phyloP scores from a whole-genome alignment of 2,797 vertebrate genomes.

The Microchirus variegatus region DNA sequence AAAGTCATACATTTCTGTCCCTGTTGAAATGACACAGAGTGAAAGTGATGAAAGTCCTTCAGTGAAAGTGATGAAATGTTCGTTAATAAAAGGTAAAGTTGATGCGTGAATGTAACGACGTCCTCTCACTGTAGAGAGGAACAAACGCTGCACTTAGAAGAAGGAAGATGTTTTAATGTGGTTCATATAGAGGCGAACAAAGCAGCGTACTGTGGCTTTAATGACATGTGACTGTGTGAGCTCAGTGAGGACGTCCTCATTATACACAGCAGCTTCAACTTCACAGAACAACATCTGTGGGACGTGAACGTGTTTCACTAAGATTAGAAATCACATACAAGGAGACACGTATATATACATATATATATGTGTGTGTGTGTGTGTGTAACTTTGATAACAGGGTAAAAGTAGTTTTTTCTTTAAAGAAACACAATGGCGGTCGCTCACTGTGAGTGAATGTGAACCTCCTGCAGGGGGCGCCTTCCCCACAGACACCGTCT shows the following conservation, averaged over 20 bases:
- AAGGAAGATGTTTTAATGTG: slow-evolving; percentile 37
- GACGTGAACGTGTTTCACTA: slow-evolving; percentile 33
- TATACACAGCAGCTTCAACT: slow-evolving; percentile 37
- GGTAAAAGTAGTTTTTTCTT: too few species aligned
- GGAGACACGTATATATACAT: too few species aligned
- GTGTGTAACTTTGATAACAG: too few species aligned
- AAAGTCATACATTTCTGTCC: too few species aligned
- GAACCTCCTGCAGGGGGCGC: slow-evolving; percentile 65
- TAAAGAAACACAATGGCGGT: slow-evolving; percentile 51
- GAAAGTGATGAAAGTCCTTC: too few species aligned
- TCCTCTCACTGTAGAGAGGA: slow-evolving; percentile 25
- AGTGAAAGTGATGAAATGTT: too few species aligned
- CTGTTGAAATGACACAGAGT: too few species aligned
- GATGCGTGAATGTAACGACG: too few species aligned
- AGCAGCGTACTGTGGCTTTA: slow-evolving; percentile 21
- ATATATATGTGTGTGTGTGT: too few species aligned
- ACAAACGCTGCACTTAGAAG: slow-evolving; percentile 38
- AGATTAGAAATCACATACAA: slow-evolving; percentile 41
- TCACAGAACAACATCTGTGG: slow-evolving; percentile 23
- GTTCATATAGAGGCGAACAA: slow-evolving; percentile 22
- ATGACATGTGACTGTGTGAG: slow-evolving; percentile 27
- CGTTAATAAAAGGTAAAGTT: too few species aligned
- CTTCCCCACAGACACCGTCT: slow-evolving; percentile 67
- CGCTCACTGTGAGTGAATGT: slow-evolving; percentile 65
- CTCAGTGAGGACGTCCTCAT: slow-evolving; percentile 35